Conservation (phyloP, 2,888 invertebrate genomes). For the Lepidochitona cinerea region DNA sequence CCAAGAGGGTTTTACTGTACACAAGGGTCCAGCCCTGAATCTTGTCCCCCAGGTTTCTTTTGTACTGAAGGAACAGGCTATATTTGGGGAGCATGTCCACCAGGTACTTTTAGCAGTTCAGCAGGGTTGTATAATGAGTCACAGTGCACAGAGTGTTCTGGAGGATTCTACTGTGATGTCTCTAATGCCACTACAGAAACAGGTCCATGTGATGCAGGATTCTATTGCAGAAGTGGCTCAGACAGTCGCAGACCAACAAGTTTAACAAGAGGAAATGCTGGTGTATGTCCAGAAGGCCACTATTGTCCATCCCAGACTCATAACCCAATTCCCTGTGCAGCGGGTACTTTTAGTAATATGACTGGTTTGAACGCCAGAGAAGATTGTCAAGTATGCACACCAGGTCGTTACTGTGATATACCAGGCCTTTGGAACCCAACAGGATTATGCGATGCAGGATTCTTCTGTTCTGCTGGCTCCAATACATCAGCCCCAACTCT, state of each 20-base stretch:
- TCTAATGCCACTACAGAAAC: constrained; percentile 52
- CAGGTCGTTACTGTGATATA: constrained; percentile 59
- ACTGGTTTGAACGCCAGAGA: constrained; percentile 36
- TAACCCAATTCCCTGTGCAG: constrained; percentile 57
- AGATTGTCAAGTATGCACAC: constrained; percentile 58
- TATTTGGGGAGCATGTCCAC: constrained; percentile 60
- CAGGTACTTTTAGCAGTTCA: constrained; percentile 57
- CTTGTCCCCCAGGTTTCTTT: constrained; percentile 62
- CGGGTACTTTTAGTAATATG: constrained; percentile 63
- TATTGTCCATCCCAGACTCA: constrained; percentile 59
- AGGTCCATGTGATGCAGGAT: constrained; percentile 65
- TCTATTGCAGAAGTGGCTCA: constrained; percentile 60
- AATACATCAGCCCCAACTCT: constrained; percentile 51
- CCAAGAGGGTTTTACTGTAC: constrained; percentile 61
- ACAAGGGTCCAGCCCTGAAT: constrained; percentile 47
- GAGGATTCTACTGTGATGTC: constrained; percentile 59
- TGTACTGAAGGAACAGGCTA: constrained; percentile 56
- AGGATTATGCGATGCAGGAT: constrained; percentile 60
- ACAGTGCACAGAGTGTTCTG: constrained; percentile 61
- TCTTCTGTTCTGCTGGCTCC: constrained; percentile 60
- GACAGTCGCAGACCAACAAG: constrained; percentile 49
- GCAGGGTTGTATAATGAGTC: constrained; percentile 48
- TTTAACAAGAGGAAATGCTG: constrained; percentile 50
- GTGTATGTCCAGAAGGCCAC: constrained; percentile 59
- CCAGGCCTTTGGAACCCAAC: constrained; percentile 57